Evolutionary conservation across 2,888 invertebrate species (phyloP).

Genomic region (Hirtodrosophila cameraria): DNA sequence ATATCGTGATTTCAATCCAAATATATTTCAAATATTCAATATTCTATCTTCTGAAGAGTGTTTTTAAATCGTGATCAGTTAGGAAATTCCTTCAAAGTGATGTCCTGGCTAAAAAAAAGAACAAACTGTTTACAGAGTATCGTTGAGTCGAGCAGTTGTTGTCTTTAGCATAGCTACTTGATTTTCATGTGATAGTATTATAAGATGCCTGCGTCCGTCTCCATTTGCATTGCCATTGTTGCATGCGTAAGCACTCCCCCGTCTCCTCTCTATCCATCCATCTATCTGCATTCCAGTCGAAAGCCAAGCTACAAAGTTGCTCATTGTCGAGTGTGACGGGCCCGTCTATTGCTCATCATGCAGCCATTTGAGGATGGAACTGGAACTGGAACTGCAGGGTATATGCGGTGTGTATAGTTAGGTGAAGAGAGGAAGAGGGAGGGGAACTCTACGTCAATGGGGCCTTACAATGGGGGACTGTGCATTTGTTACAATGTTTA

Average conservation of each 20-base stretch:
- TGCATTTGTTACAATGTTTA: constrained; percentile 83
- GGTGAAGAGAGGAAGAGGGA: too few species aligned
- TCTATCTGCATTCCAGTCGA: constrained; percentile 23
- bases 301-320: constrained; percentile 61
- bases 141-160: too few species aligned
- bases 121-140: too few species aligned
- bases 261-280: constrained; percentile 12
- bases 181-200: constrained; percentile 47
- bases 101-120: too few species aligned
- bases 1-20: too few species aligned
- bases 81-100: too few species aligned
- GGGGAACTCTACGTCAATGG: constrained; percentile 24
- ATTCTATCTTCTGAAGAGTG: too few species aligned
- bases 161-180: neutral
- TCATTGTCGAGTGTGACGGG: constrained; percentile 73
- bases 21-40: too few species aligned
- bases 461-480: constrained; percentile 68
- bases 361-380: constrained; percentile 66
- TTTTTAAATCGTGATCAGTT: too few species aligned
- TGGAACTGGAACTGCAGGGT: neutral
- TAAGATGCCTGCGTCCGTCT: constrained; percentile 42
- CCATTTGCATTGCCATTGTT: constrained; percentile 73
- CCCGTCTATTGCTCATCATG: constrained; percentile 76
- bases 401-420: too few species aligned
- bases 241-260: constrained; percentile 52